phyloP scores from a whole-genome alignment of 92 coral and sea anemone genomes.

The Pocillopora meandrina region DNA sequence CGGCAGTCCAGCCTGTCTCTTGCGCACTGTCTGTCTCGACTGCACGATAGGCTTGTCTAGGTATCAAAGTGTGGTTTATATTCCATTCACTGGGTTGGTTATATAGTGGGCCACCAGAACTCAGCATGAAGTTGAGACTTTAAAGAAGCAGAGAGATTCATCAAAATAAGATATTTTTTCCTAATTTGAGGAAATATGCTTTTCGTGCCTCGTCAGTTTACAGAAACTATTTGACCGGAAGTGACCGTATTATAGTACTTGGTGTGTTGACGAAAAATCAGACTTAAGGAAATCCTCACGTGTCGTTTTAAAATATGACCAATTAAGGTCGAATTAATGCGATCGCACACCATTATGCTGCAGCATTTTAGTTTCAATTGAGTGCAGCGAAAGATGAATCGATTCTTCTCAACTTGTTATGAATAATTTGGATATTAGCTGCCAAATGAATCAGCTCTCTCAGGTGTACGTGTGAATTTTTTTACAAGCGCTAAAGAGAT shows the following conservation, averaged over 20 bases:
- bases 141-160: too few relatives aligned
- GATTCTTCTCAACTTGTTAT: too few relatives aligned
- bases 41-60: neutral
- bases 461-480: neutral
- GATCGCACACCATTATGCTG: neutral
- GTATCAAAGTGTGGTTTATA: neutral
- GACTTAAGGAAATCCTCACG: slow-evolving; percentile 4
- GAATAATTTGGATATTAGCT: neutral
- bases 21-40: neutral
- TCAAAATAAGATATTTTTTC: too few relatives aligned
- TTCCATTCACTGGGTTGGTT: neutral
- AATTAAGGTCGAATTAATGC: slow-evolving; percentile 15
- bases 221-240: slow-evolving; percentile 3
- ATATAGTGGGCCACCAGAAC: too few relatives aligned
- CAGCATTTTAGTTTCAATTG: neutral
- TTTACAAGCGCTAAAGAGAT: neutral
- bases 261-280: neutral
- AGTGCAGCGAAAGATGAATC: too few relatives aligned
- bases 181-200: neutral
- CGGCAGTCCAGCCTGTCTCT: neutral
- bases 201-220: neutral
- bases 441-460: neutral
- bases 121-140: too few relatives aligned
- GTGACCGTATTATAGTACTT: neutral
- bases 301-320: neutral